Evolutionary conservation across 2,888 invertebrate genomes (phyloP), one percentile per base, ranked within the genome.

Genomic region (Acleris laterana): DNA sequence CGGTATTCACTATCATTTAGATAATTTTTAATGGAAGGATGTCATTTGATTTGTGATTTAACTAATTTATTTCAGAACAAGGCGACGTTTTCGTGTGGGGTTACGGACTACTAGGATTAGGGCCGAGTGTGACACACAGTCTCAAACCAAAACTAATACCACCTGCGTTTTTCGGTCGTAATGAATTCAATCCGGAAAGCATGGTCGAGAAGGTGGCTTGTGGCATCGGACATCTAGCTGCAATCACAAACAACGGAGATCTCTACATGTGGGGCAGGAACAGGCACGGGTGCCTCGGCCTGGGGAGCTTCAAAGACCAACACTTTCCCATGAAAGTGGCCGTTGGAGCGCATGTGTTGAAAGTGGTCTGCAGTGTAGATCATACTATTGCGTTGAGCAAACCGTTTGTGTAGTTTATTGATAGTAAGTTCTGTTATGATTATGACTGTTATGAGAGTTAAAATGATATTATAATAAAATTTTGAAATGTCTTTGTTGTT

Each of bases 41-140:
- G 9, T 50, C 46, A 51, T 22, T 42, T 50, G 3, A 44, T 49
- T 13, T 42, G 48, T 62, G 63, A 80, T 78, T n/a, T 65, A 70
- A 82, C 80, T 38, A 64, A 80, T 78, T n/a, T 65, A 70, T 83
- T 80, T 38, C 89, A 97, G 98, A 96, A 67, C 87, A 95, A 69
- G 98, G 98, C 0, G 94, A 97, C 28, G 97, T 97, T 0, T 99
- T 95, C 82, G 96, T 96, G 0, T 99, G 99, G 99, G 99, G 99
- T 5, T 98, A 94, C 83, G 99, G 99, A 42, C 93, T 98, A 62
- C 90, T 99, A 42, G 99, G 99, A 0, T 94, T 96, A 42, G 99
- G 99, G 0, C 99, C 99, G 0, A 92, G 94, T 62, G 95, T 96
- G 0, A 94, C 95, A 62, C 94, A 94, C 60, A 90, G 95, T 1